Evolutionary conservation across 64 coral and sea anemone species (phyloP), one percentile per base, ranked within the genome.

Genomic region (Montipora capricornis): DNA sequence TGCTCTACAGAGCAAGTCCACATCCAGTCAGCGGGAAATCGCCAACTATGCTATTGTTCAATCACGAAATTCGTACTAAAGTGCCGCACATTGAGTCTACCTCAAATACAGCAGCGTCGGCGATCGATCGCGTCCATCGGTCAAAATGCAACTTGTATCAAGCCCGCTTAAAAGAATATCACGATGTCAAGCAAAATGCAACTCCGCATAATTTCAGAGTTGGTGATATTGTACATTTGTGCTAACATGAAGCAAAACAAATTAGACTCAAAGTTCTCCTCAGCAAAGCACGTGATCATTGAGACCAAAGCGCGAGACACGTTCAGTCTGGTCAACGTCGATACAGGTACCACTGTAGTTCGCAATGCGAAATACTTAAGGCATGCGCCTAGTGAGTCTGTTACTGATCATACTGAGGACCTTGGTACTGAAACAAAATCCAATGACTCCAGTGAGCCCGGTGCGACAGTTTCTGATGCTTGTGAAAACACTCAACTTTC

Each of bases 1-100:
- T 26, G 24, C 24, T 26, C 24, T 26, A 26, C 24, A 26, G 24
- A 26, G 24, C 66, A 73, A 87, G 67, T 87, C 84, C 84, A n/a
- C 84, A 87, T 73, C 86, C 24, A 26, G 24, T 26, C 24, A 26
- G 24, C 24, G 24, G 24, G 24, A 26, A 26, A 26, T 26, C 24
- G 44, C 92, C 82, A 0, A 75, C 92, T 47, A 89, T 49, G 77
- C 15, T 92, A 49, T 60, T 92, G 90, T 61, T 85, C 37, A 92
- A 92, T 20, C 68, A 44, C 57, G 71, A 85, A 77, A 75, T 92
- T 75, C 29, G 52, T 14, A 92, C 73, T 5, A 92, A 92, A 58
- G 66, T 47, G 16, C 66, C 67, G 20, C 45, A 87, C 67, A 68
- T 68, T 52, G 15, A 76, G 22, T 76, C 58, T 37, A 76, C 61